Conservation (phyloP, 2,113 vertebrate genomes). For the Fulmarus glacialis region DNA sequence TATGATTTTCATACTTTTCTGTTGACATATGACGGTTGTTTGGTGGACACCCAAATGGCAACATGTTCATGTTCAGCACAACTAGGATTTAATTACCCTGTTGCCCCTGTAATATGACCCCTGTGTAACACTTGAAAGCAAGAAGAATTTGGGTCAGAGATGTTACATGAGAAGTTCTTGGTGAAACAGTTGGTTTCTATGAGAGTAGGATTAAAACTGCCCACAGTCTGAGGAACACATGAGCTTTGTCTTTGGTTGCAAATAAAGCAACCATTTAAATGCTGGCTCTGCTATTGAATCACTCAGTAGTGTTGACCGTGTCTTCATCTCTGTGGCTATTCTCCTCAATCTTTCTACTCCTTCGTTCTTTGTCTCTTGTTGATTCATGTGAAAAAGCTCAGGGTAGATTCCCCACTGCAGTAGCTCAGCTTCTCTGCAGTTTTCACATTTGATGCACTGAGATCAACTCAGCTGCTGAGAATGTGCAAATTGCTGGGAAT, state of each 20-base stretch:
- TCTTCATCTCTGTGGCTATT: not conserved
- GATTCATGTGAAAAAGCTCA: not conserved
- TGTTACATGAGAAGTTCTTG: not conserved
- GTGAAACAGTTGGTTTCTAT: not conserved
- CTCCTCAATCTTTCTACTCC: not conserved
- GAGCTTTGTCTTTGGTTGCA: not conserved
- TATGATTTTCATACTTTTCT: not conserved
- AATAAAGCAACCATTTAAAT: not conserved
- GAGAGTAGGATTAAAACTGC: not conserved
- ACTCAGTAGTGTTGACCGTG: not conserved
- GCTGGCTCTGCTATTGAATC: not conserved
- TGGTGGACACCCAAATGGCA: not conserved
- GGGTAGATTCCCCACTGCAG: not conserved
- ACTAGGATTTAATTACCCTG: not conserved
- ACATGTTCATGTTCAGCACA: not conserved
- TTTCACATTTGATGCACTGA: not conserved
- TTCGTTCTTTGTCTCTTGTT: not conserved
- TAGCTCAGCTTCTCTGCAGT: not conserved
- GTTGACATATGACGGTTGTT: not conserved
- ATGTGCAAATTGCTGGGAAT: not conserved
- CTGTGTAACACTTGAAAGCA: not conserved
- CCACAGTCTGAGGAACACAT: not conserved
- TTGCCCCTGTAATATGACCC: too few species aligned
- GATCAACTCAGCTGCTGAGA: not conserved
- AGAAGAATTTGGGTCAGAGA: not conserved